Base-by-base conservation (phyloP, 1,140 invertebrate species). In the Cydia fagiglandana region DNA sequence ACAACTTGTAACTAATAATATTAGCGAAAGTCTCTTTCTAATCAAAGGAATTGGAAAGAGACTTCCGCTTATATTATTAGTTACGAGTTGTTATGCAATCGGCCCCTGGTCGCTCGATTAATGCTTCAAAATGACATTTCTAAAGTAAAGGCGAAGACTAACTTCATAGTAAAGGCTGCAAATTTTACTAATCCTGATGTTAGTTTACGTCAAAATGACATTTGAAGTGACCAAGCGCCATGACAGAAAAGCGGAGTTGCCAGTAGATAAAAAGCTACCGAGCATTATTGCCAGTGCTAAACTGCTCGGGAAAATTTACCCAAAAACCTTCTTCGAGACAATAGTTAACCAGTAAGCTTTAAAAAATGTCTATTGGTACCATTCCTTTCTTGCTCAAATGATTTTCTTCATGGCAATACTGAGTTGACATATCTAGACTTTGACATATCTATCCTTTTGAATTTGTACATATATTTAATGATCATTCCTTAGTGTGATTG, bases 191-290 rank as follows among this genome's bases (percentile, higher is more conserved):
- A n/a, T 20, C 41, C 34, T 9, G 13, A 24, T 4, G 45, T 50
- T 53, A 73, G 73, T 53, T 73, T 41, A 17, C 45, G 56, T 61
- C 56, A 61, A 61, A 28, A 50, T 73, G 20, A 50, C 47, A 50
- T 24, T 73, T 47, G 47, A 24, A 53, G 73, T 28, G n/a, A 24
- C 41, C 20, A 24, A 73, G 73, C 64, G 79, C 80, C 56, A 61
- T 81, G 78, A 61, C 66, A 79, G 83, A 82, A 86, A 84, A 87
- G 79, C 79, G 38, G 53, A 70, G 73, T 70, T 75, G 80, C 76
- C 79, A 79, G 83, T 88, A 87, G 83, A 83, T 76, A 30, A 61
- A 70, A 83, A 80, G 83, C 86, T 88, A 88, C 83, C 81, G 78
- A 64, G 80, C 83, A 83, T 80, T 83, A 80, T 85, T 84, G 81